These are phyloP conservation scores for Neoniphon sammara DNA, from an alignment of 2,797 vertebrate genomes.

Conservation along the genomic window DNA sequence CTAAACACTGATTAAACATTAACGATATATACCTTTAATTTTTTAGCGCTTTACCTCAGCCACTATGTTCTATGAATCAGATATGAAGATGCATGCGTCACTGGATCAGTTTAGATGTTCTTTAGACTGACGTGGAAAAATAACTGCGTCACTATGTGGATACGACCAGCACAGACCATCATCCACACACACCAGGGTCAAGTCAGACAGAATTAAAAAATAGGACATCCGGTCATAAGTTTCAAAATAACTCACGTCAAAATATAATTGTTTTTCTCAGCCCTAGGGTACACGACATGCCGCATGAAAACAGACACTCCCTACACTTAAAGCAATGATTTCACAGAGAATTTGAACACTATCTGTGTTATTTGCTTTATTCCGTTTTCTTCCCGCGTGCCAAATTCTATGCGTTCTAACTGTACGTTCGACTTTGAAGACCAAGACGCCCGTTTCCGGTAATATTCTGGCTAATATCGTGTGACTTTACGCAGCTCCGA, in stretches of 20 bases:
- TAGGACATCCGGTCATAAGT: not conserved
- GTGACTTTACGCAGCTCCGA: slow-evolving; percentile 28
- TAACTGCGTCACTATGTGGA: slow-evolving; percentile 65
- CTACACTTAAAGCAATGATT: no score
- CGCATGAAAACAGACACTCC: no score
- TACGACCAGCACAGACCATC: slow-evolving; percentile 53
- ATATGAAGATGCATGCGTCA: slow-evolving; percentile 51
- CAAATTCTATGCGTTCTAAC: not conserved
- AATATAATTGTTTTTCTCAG: no score
- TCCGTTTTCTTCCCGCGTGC: not conserved
- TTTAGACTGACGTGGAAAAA: slow-evolving; percentile 62
- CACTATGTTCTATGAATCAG: no score
- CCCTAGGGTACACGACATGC: no score
- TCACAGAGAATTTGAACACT: no score
- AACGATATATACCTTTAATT: not conserved
- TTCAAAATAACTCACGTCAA: not conserved
- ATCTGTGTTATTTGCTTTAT: not conserved
- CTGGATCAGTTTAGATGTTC: slow-evolving; percentile 47
- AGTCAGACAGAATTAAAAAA: slow-evolving; percentile 14
- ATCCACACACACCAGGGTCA: slow-evolving; percentile 51
- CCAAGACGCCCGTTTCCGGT: not conserved
- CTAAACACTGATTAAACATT: no score
- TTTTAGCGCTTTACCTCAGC: not conserved
- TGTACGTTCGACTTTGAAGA: slow-evolving; percentile 45
- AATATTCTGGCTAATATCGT: not conserved